These are phyloP conservation scores for Loripinus fragilis DNA, from an alignment of 2,888 invertebrate species.

Conservation along the genomic window DNA sequence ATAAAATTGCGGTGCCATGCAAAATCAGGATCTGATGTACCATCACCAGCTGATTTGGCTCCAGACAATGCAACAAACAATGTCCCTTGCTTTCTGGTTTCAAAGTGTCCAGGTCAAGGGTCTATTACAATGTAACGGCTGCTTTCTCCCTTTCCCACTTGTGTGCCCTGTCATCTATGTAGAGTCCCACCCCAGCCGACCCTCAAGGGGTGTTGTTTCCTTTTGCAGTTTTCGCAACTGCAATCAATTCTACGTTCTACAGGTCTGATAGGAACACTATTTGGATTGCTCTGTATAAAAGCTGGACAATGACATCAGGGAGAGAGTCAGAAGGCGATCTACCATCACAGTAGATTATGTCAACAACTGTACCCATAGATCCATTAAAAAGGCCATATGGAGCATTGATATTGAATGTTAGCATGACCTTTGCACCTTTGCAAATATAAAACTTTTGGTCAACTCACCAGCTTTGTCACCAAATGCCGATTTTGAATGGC, in stretches of 20 bases:
- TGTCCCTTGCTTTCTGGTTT: conserved; percentile 51
- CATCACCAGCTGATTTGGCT: conserved; percentile 54
- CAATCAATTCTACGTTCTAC: conserved; percentile 12
- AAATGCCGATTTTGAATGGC: neutral
- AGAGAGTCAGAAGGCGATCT: neutral
- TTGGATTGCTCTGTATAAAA: neutral
- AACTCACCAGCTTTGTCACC: neutral
- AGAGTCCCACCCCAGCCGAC: conserved; percentile 63
- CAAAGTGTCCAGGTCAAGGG: conserved; percentile 49
- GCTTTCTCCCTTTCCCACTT: conserved; percentile 54
- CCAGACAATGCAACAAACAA: conserved; percentile 62
- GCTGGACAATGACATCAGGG: neutral
- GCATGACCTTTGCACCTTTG: neutral
- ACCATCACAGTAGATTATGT: neutral
- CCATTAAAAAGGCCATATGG: neutral
- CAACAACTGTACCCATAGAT: conserved; percentile 22
- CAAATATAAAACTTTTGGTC: neutral
- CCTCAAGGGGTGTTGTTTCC: conserved; percentile 53
- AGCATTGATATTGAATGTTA: too few species aligned
- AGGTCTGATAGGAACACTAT: conserved; percentile 27
- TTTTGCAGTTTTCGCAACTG: conserved; percentile 32
- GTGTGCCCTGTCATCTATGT: conserved; percentile 65
- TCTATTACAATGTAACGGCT: conserved; percentile 58
- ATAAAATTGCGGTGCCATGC: conserved; percentile 57
- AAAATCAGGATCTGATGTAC: conserved; percentile 49